phyloP scores from a whole-genome alignment of 2,113 vertebrate species.

The Etheostoma spectabile region DNA sequence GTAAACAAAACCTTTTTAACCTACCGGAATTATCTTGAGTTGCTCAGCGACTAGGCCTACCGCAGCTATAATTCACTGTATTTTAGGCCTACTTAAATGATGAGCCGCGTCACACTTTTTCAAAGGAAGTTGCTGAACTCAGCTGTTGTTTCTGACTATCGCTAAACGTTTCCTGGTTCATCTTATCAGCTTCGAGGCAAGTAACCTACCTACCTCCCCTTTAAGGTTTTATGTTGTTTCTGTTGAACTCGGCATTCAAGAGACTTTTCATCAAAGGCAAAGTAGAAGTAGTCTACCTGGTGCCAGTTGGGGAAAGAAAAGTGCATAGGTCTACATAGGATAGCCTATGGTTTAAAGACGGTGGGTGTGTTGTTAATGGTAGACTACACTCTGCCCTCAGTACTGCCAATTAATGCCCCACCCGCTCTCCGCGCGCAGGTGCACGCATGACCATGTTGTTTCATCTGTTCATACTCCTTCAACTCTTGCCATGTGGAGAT shows the following conservation, averaged over 20 bases:
- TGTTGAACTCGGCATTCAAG: slow-evolving; percentile 8
- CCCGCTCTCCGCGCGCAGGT: slow-evolving; percentile 64
- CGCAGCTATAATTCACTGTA: neutral
- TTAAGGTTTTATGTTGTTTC: neutral
- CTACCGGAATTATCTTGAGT: neutral
- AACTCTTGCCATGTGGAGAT: slow-evolving; percentile 78
- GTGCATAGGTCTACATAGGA: neutral
- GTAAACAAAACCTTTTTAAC: slow-evolving; percentile 51
- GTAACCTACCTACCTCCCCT: slow-evolving; percentile 7
- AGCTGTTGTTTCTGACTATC: slow-evolving; percentile 18
- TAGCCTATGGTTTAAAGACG: neutral
- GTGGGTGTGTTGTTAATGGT: neutral
- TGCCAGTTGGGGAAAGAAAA: neutral
- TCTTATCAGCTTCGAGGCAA: slow-evolving; percentile 21
- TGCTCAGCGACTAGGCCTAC: neutral
- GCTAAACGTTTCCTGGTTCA: slow-evolving; percentile 40
- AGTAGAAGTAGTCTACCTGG: neutral
- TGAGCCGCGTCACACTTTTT: neutral
- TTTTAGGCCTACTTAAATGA: neutral
- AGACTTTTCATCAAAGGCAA: slow-evolving; percentile 3
- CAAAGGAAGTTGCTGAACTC: neutral
- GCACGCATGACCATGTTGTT: slow-evolving; percentile 82
- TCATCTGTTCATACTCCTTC: slow-evolving; percentile 81
- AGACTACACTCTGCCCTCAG: slow-evolving; percentile 5
- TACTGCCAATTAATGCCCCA: slow-evolving; percentile 21